A percentile compares a stretch with the other conserved stretches of the same genome.
Evolutionary conservation across 53 echinoderm and acorn worm species (phyloP).

Genomic region (Stichopus horrens): DNA sequence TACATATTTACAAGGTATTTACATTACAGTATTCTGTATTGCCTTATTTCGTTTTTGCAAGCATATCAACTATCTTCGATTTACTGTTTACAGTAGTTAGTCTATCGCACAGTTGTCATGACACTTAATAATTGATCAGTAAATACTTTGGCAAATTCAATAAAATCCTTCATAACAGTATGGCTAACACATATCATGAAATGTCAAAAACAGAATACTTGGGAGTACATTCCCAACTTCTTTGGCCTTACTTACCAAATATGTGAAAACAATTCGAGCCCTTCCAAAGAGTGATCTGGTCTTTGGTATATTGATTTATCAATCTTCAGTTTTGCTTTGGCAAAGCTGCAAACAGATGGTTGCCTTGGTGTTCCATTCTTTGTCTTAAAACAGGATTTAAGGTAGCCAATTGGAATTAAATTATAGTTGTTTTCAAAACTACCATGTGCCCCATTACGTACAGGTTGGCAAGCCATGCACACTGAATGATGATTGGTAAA

Average conservation of each 20-base stretch:
- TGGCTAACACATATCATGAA: too few species aligned
- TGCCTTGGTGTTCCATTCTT: conserved; percentile 95
- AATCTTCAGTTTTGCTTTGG: conserved; percentile 74
- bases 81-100: too few species aligned
- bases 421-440: background rate
- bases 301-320: conserved; percentile 65
- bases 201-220: too few species aligned
- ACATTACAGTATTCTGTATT: too few species aligned
- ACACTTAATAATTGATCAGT: too few species aligned
- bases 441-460: background rate
- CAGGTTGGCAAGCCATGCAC: background rate
- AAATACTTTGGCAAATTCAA: too few species aligned
- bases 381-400: conserved; percentile 90
- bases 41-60: too few species aligned
- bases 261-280: conserved; percentile 82
- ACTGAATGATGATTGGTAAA: background rate
- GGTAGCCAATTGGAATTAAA: conserved; percentile 70
- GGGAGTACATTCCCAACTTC: background rate
- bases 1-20: too few species aligned
- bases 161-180: too few species aligned
- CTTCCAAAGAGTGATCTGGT: conserved; percentile 83
- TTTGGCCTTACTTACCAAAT: conserved; percentile 65
- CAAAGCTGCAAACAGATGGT: conserved; percentile 77
- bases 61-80: too few species aligned
- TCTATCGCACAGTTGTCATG: too few species aligned